Conservation (phyloP, 2,888 invertebrate genomes). For the Pocota personata region DNA sequence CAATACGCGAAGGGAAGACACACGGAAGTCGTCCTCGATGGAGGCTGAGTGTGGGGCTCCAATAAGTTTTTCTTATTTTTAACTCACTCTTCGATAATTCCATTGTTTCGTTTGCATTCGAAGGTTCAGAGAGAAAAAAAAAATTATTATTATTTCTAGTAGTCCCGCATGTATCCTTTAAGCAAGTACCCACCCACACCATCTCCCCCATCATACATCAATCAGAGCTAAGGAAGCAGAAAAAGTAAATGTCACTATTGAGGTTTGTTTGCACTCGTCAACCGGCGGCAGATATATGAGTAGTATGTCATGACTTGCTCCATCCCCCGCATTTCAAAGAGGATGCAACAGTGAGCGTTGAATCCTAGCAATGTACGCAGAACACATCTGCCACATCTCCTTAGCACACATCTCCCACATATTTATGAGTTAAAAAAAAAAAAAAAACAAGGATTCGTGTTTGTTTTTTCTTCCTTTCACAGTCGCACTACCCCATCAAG, state of each 20-base stretch:
- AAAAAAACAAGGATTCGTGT: constrained; percentile 16
- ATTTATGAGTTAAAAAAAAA: constrained; percentile 26
- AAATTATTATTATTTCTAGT: constrained; percentile 41
- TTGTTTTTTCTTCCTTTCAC: constrained; percentile 45
- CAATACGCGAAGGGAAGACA: constrained; percentile 67
- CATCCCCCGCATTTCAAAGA: constrained; percentile 1
- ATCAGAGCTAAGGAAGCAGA: constrained; percentile 59
- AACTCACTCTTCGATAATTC: constrained; percentile 61
- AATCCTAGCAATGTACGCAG: constrained; percentile 13
- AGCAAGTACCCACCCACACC: constrained; percentile 20
- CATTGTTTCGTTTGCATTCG: constrained; percentile 60
- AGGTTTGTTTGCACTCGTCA: constrained; percentile 64
- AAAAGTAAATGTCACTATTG: constrained; percentile 68
- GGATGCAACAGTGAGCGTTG: constrained; percentile 63
- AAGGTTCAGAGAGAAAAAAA: constrained; percentile 30
- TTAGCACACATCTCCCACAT: constrained; percentile 9
- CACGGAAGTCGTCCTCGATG: constrained; percentile 56
- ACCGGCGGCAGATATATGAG: neutral
- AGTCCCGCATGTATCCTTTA: constrained; percentile 49
- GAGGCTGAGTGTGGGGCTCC: constrained; percentile 23
- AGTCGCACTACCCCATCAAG: constrained; percentile 44
- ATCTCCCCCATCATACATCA: constrained; percentile 46
- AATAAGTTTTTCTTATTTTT: constrained; percentile 34
- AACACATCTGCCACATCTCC: constrained; percentile 4
- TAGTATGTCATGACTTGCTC: neutral